Evolutionary conservation across 2,888 invertebrate genomes (phyloP), one percentile per base, ranked within the genome.

Genomic region (Drosophila kanekoi): DNA sequence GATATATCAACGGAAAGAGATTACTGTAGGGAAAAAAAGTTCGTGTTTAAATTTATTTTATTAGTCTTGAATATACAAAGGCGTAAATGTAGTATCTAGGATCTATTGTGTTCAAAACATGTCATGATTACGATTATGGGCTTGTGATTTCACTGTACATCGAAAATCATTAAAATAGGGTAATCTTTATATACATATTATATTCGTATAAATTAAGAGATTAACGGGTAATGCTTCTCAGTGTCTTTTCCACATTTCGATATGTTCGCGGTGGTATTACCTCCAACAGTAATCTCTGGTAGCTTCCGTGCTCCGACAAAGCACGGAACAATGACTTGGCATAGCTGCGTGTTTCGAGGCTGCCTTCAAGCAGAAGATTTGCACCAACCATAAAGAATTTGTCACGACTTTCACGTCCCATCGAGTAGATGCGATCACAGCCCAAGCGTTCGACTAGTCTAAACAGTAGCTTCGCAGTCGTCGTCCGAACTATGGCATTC

Each of bases 401-500:
- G 85, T 97, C 96, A 48, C 97, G 95, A 38, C 95, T 94, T 66
- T 98, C 98, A 51, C 95, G 93, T 0, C 95, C 94, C 89, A 97
- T 93, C 52, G 94, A 94, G 84, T 97, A 95, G 33, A 95, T 93
- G 67, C 95, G 94, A 20, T 96, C 95, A 1, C 96, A 94, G 5
- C 98, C 97, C 77, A 96, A 93, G 63, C 95, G 95, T 83, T 95
- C 95, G 47, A 96, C 95, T 32, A 97, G 93, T 54, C 94, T 93
- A 45, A 95, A 94, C 56, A 98, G 91, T 57, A 98, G 94, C 87
- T 96, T 95, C 1, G 97, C 96, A 0, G 97, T 95, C 8, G 97
- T 95, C 47, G 97, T 96, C 32, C 98, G 94, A 4, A 99, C 98
- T 5, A 96, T 94, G 0, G 96, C 96, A 90, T 98, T 98, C 79